phyloP scores from a whole-genome alignment of 2,113 vertebrate species.

The Petaurus breviceps region DNA sequence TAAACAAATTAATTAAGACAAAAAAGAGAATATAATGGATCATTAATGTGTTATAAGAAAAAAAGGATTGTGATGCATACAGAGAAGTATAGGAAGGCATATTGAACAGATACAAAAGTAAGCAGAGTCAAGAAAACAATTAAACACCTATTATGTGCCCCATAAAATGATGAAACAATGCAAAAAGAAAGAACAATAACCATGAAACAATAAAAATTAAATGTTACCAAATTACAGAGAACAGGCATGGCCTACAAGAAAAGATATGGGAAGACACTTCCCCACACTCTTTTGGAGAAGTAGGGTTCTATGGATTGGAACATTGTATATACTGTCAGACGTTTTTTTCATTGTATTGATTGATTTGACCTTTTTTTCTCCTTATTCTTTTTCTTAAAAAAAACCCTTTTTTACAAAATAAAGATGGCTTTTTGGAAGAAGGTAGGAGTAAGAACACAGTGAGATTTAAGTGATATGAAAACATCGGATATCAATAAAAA shows the following conservation, averaged over 20 bases:
- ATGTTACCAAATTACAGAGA: neutral
- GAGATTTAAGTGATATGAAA: neutral
- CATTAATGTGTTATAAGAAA: neutral
- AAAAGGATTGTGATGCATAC: neutral
- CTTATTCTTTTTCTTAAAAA: neutral
- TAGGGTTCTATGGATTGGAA: neutral
- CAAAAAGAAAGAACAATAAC: neutral
- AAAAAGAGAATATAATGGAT: neutral
- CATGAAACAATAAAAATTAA: neutral
- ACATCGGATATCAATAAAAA: neutral
- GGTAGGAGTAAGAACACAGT: neutral
- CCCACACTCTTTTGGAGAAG: neutral
- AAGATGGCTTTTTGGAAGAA: neutral
- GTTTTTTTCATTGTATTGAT: neutral
- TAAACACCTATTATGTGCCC: neutral
- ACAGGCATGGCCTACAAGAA: neutral
- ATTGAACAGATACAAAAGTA: neutral
- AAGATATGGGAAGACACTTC: neutral
- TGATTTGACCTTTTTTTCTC: neutral
- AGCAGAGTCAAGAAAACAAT: neutral
- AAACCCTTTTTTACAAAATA: neutral
- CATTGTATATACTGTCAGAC: neutral
- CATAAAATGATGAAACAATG: neutral
- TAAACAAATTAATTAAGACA: too few relatives aligned
- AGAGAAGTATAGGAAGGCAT: neutral